Base-by-base conservation (phyloP, 2,797 vertebrate genomes). In the Anas georgica region DNA sequence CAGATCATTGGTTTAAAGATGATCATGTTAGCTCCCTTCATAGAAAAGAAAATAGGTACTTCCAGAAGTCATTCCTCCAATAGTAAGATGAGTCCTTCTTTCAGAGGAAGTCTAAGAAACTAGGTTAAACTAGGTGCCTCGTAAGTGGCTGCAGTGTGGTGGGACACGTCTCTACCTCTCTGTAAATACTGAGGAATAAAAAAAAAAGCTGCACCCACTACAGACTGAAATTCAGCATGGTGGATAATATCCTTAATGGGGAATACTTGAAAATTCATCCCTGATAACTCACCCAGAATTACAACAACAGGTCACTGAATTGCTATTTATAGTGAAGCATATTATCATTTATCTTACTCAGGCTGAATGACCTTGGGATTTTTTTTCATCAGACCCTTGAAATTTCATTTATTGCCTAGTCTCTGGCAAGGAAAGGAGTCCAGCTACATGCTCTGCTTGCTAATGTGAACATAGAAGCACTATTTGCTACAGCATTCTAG, bases 341-440 rank as follows among this genome's bases (percentile, higher is more conserved):
- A 88, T 83, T 94, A 90, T 55, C 33, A 91, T 97, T 93, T 95
- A 77, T 74, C n/a, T 81, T 91, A 62, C 67, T 95, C 1, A 2
- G 22, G 25, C 28, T 91, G 68, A 86, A 45, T 3, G 28, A 94
- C 88, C 94, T 96, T 95, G 91, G 83, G 74, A 89, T 67, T 85
- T 95, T 89, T 95, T 81, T 73, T 86, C 58, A 86, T 83, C 62
- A 91, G 83, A 91, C 82, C 69, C 66, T 83, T 94, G 89, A 92
- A 96, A 94, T 93, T 90, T 81, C 89, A 90, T 95, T 96, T 91
- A 70, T 91, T 33, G 31, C 69, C 39, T 73, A 29, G 31, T 87
- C 29, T 87, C 69, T 85, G 73, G 67, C 78, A 89, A 76, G 48
- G 41, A 56, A 91, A 87, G 52, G 63, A 86, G 68, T 43, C 58